Conservation (phyloP, 2,888 invertebrate genomes). For the Andrena bicolor region DNA sequence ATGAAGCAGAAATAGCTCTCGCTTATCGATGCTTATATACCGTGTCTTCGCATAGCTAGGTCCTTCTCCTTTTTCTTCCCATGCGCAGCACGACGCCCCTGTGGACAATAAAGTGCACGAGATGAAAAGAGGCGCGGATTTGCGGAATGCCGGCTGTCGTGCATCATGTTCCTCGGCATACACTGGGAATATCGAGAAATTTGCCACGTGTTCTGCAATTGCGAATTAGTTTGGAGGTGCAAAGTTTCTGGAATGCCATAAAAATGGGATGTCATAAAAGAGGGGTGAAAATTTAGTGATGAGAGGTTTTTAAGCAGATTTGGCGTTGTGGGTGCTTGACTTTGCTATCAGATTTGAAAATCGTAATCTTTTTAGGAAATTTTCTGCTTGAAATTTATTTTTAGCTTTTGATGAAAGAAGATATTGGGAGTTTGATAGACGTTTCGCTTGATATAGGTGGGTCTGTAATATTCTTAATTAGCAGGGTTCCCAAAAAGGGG, state of each 20-base stretch:
- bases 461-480: too few species aligned
- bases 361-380: background rate
- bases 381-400: too few species aligned
- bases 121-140: constrained; percentile 46
- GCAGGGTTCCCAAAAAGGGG: too few species aligned
- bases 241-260: background rate
- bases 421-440: too few species aligned
- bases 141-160: constrained; percentile 15
- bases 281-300: background rate
- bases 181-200: constrained; percentile 19
- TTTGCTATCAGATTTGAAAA: background rate
- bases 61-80: constrained; percentile 11
- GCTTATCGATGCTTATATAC: constrained; percentile 57
- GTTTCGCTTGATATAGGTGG: too few species aligned
- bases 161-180: background rate
- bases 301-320: background rate
- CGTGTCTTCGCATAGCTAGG: constrained; percentile 40
- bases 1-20: constrained; percentile 55
- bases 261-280: background rate
- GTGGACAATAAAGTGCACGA: constrained; percentile 35
- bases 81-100: background rate
- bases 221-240: constrained; percentile 13
- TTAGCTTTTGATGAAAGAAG: too few species aligned
- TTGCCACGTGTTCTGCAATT: constrained; percentile 19
- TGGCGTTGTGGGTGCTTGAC: background rate